phyloP scores from a whole-genome alignment of 2,888 invertebrate species.

The Cosmia pyralina region DNA sequence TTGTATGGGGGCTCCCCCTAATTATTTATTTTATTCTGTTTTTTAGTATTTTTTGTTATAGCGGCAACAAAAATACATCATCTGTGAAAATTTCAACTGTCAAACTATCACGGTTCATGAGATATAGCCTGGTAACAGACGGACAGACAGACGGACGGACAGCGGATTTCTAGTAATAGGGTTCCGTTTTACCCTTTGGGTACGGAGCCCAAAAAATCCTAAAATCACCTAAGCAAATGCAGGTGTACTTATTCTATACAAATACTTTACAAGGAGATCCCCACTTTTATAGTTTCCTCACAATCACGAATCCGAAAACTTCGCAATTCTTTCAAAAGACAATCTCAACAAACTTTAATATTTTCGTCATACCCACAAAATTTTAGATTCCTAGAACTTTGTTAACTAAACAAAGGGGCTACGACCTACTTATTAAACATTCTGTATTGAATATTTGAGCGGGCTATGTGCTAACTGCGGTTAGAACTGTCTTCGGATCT shows the following conservation, averaged over 20 bases:
- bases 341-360: slow-evolving; percentile 41
- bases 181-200: too few species aligned
- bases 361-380: slow-evolving; percentile 47
- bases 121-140: too few species aligned
- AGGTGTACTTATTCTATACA: not conserved
- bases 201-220: not conserved
- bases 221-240: not conserved
- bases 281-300: slow-evolving; percentile 1
- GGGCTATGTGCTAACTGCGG: slow-evolving; percentile 43
- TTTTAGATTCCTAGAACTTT: slow-evolving; percentile 56
- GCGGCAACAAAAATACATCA: too few species aligned
- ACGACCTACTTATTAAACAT: slow-evolving; percentile 62
- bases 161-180: too few species aligned
- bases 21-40: too few species aligned
- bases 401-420: slow-evolving; percentile 61
- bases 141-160: too few species aligned
- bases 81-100: too few species aligned
- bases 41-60: too few species aligned
- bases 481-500: slow-evolving; percentile 51
- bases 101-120: too few species aligned
- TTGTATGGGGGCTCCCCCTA: too few species aligned
- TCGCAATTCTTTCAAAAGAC: slow-evolving; percentile 23
- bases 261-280: not conserved
- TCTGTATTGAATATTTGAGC: slow-evolving; percentile 64
- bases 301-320: slow-evolving; percentile 12